Percentiles rank a stretch among this genome's conserved stretches.
phyloP scores from a whole-genome alignment of 2,797 vertebrate species.

The Acrossocheilus wenchowensis region DNA sequence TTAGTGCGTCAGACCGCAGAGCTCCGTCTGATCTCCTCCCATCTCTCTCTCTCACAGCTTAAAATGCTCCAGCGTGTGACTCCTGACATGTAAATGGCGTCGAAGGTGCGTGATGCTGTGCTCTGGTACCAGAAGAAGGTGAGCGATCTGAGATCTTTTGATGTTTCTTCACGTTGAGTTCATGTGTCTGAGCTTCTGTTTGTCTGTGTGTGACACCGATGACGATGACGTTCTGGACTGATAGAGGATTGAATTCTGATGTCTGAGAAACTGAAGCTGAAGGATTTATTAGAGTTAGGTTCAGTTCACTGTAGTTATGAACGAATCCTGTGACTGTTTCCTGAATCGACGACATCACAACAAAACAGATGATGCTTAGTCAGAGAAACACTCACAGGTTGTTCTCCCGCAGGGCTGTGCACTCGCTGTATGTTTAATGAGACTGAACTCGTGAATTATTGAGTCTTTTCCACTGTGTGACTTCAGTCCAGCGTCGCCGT shows the following conservation, averaged over 20 bases:
- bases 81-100: conserved; percentile 96
- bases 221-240: background rate
- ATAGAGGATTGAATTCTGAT: background rate
- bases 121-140: conserved; percentile 99
- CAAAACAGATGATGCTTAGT: background rate
- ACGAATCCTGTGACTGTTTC: background rate
- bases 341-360: background rate
- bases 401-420: conserved; percentile 29
- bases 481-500: background rate
- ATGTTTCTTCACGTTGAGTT: background rate
- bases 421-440: conserved; percentile 64
- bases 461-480: conserved; percentile 53
- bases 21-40: conserved; percentile 63
- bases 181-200: background rate
- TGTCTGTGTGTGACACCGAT: background rate
- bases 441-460: conserved; percentile 54
- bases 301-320: background rate
- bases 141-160: conserved; percentile 67
- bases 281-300: background rate
- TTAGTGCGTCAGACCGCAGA: conserved; percentile 6
- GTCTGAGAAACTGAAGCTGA: background rate
- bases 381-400: background rate
- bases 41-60: conserved; percentile 66
- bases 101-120: conserved; percentile 99
- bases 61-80: conserved; percentile 89